Evolutionary conservation across 92 coral and sea anemone genomes (phyloP).

Genomic region (Chrysogorgia sp.): DNA sequence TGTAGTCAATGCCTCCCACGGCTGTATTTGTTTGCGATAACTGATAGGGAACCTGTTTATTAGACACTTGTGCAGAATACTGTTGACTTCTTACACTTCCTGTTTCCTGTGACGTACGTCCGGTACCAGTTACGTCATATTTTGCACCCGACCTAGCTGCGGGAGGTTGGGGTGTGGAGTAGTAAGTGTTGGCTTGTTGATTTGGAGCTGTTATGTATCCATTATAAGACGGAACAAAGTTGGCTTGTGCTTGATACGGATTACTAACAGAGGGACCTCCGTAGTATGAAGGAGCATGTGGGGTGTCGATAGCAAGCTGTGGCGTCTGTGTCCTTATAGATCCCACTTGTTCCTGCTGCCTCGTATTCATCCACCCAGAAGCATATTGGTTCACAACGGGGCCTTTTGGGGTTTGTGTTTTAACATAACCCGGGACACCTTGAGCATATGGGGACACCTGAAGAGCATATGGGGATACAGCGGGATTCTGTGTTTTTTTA

Average conservation of each 20-base stretch:
- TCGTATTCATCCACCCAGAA: conserved; percentile 1
- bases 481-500: background rate
- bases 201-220: background rate
- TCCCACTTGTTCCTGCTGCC: conserved; percentile 6
- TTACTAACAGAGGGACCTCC: background rate
- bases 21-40: background rate
- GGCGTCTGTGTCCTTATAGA: conserved; percentile 26
- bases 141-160: background rate
- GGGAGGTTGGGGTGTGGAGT: background rate
- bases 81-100: background rate
- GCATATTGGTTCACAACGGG: background rate
- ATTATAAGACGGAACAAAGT: background rate
- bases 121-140: background rate
- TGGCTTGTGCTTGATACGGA: conserved; percentile 7
- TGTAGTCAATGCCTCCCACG: conserved; percentile 5
- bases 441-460: conserved; percentile 11
- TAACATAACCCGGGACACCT: background rate
- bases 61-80: background rate
- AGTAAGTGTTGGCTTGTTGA: background rate
- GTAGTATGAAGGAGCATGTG: background rate
- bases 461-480: background rate
- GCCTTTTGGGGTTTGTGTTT: conserved; percentile 11
- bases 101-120: conserved; percentile 9
- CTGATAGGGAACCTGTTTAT: background rate
- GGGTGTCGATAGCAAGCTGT: too few relatives aligned